phyloP scores from a whole-genome alignment of 30 jellyfish, hydroid and myxozoan genomes.

The Calvadosia cruxmelitensis region DNA sequence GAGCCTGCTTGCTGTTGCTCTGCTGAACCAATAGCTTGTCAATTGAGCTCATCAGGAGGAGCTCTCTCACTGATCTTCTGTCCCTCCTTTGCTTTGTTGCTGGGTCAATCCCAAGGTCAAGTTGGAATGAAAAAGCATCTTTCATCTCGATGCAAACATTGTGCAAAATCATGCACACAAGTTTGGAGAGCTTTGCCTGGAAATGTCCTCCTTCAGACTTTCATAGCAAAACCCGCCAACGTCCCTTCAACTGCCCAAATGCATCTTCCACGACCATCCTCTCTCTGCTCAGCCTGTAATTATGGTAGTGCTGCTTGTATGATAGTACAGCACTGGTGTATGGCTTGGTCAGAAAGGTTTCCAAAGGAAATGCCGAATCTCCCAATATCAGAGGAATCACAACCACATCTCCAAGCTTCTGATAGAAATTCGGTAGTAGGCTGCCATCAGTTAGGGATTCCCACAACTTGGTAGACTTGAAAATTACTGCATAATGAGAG shows the following conservation, averaged over 20 bases:
- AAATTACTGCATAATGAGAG: constrained; percentile 15
- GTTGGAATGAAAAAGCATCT: constrained; percentile 24
- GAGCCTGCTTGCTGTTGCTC: no score
- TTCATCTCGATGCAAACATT: constrained; percentile 33
- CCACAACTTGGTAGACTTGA: constrained; percentile 17
- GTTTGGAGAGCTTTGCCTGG: constrained; percentile 30
- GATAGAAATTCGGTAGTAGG: no score
- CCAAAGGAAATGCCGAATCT: no score
- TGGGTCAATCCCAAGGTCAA: no score
- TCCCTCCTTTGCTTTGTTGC: no score
- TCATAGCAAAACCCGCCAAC: constrained; percentile 26
- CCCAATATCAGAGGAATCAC: no score
- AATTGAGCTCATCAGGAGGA: no score
- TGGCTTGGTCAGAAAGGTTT: constrained; percentile 44
- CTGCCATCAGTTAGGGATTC: constrained; percentile 8
- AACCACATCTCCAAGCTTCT: no score
- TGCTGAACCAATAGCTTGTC: no score
- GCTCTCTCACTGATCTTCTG: no score
- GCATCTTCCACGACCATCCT: no score
- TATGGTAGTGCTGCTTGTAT: constrained; percentile 32
- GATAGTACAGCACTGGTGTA: constrained; percentile 51
- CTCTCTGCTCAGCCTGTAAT: constrained; percentile 47
- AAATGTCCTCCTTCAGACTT: constrained; percentile 40
- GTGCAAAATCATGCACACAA: constrained; percentile 42
- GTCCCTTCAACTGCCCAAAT: no score